Evolutionary conservation across 1,140 invertebrate genomes (phyloP).

Genomic region (Drosophila carrolli): DNA sequence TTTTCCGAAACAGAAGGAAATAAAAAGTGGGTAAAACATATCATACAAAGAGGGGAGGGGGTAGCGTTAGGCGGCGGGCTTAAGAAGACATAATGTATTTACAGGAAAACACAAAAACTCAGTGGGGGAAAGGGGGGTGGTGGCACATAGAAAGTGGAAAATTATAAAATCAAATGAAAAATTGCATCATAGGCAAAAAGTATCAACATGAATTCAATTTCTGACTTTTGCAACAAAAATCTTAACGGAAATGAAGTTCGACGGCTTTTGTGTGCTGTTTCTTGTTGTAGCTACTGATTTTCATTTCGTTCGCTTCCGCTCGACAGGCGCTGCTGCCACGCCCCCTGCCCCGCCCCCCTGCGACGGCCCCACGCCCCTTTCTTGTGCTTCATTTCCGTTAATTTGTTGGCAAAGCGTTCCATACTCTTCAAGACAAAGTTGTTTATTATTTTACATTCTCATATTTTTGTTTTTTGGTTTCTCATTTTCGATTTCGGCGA

Average conservation of each 20-base stretch:
- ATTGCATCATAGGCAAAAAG: conserved; percentile 84
- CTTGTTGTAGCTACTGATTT: conserved; percentile 39
- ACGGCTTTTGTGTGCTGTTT: conserved; percentile 53
- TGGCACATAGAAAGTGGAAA: conserved; percentile 62
- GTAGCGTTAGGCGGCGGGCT: not conserved
- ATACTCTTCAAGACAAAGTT: conserved; percentile 85
- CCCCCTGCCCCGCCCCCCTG: conserved; percentile 16
- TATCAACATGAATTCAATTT: conserved; percentile 83
- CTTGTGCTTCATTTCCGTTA: conserved; percentile 83
- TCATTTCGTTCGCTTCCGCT: conserved; percentile 54
- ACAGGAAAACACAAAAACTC: conserved; percentile 59
- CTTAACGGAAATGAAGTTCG: conserved; percentile 84
- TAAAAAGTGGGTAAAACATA: conserved; percentile 32
- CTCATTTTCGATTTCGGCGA: conserved; percentile 22
- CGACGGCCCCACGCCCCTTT: conserved; percentile 47
- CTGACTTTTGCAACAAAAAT: conserved; percentile 80
- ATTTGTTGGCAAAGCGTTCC: conserved; percentile 84
- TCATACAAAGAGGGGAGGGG: conserved; percentile 33
- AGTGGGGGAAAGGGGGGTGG: conserved; percentile 2
- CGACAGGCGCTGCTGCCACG: conserved; percentile 36
- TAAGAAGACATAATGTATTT: conserved; percentile 60
- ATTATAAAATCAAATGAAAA: conserved; percentile 73
- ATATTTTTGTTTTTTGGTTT: conserved; percentile 62
- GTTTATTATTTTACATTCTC: conserved; percentile 83
- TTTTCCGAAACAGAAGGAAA: conserved; percentile 21